Evolutionary conservation across 2,113 vertebrate genomes (phyloP).

Genomic region (Cricetomys ansorgei): DNA sequence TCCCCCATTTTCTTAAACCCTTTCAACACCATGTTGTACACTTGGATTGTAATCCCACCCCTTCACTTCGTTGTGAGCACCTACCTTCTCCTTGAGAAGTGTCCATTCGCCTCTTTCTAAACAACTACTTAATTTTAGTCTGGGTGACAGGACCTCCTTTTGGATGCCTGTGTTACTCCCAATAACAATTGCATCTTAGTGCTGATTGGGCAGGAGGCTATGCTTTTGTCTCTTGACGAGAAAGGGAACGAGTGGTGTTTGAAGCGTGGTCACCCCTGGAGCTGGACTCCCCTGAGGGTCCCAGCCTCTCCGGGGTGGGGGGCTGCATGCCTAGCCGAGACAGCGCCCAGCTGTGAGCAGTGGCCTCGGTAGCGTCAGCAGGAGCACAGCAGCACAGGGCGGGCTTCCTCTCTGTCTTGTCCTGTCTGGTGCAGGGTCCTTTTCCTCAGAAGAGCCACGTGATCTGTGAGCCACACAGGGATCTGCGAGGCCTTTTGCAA

Average conservation of each 20-base stretch:
- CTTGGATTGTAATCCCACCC: background rate
- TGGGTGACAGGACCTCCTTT: background rate
- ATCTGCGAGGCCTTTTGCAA: constrained; percentile 61
- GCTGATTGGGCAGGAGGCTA: background rate
- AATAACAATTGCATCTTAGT: background rate
- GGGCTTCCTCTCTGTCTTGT: constrained; percentile 68
- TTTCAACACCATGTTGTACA: background rate
- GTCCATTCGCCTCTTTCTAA: background rate
- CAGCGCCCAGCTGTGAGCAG: constrained; percentile 48
- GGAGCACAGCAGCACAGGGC: constrained; percentile 75
- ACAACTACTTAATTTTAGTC: background rate
- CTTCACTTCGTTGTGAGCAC: background rate
- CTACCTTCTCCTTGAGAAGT: background rate
- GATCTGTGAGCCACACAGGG: constrained; percentile 50
- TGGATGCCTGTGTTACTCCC: constrained; percentile 2
- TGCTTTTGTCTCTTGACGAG: background rate
- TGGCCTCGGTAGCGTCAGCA: constrained; percentile 56
- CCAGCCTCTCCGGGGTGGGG: background rate
- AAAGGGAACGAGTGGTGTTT: background rate
- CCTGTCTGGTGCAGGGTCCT: constrained; percentile 48
- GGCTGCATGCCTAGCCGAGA: background rate
- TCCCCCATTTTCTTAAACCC: no score
- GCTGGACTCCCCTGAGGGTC: constrained; percentile 52
- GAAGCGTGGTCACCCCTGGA: constrained; percentile 51
- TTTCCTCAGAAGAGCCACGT: background rate